phyloP scores from a whole-genome alignment of 2,888 invertebrate species.

The Syrphus vitripennis region DNA sequence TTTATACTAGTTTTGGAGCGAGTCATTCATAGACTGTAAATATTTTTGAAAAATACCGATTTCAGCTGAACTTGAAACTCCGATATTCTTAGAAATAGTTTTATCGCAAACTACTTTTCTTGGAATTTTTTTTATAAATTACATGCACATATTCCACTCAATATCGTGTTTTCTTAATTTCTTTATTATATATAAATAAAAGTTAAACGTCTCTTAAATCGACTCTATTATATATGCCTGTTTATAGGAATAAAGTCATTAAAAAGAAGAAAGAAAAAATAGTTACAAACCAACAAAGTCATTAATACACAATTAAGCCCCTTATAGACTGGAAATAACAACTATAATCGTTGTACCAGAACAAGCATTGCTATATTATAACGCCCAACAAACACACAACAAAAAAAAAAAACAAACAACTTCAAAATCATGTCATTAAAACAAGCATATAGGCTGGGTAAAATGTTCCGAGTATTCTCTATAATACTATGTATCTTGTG shows the following conservation, averaged over 20 bases:
- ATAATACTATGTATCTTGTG: background rate
- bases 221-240: background rate
- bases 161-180: background rate
- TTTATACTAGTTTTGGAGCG: too few relatives aligned
- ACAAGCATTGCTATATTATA: background rate
- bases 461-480: too few relatives aligned
- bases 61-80: too few relatives aligned
- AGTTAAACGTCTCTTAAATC: background rate
- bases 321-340: background rate
- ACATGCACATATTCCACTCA: too few relatives aligned
- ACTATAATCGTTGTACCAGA: background rate
- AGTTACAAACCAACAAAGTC: background rate
- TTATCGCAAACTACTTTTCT: too few relatives aligned
- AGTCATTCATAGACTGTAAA: too few relatives aligned
- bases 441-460: background rate
- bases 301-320: background rate
- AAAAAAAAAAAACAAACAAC: background rate
- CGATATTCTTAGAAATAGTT: too few relatives aligned
- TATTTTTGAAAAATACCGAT: too few relatives aligned
- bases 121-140: too few relatives aligned
- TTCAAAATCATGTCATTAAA: conserved; percentile 1
- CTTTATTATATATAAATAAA: background rate
- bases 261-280: background rate
- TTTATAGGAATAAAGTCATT: background rate
- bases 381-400: background rate